phyloP scores from a whole-genome alignment of 2,113 vertebrate species.

The Isichthys henryi region DNA sequence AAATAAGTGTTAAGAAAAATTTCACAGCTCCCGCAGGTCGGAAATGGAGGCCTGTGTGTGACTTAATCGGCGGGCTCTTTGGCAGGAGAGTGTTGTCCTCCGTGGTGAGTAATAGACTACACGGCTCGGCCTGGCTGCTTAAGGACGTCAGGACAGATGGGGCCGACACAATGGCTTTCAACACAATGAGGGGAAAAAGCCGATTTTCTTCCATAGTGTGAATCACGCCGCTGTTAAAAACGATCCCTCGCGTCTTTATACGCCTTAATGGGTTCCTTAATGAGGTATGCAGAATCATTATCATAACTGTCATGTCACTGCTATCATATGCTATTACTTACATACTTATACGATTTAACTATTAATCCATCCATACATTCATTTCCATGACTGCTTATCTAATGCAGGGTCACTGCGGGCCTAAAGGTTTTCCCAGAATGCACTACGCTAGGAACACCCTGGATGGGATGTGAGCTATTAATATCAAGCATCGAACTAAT shows the following conservation, averaged over 20 bases:
- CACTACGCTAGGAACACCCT: not conserved
- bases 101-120: not conserved
- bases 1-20: constrained; percentile 3
- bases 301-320: not conserved
- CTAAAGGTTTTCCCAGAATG: not conserved
- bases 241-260: not conserved
- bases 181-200: constrained; percentile 1
- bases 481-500: not conserved
- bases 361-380: not conserved
- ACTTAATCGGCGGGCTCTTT: not conserved
- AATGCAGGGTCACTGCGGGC: not conserved
- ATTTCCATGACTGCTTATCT: not conserved
- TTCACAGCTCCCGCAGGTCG: not conserved
- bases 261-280: not conserved
- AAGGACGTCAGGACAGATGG: not conserved
- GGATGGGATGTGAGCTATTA: not conserved
- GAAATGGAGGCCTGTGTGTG: not conserved
- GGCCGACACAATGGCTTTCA: not conserved
- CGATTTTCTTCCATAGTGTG: not conserved
- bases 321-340: not conserved
- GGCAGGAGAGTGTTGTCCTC: not conserved
- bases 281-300: not conserved
- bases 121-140: not conserved
- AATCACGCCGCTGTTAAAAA: not conserved
- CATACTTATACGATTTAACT: not conserved